phyloP scores from a whole-genome alignment of 2,113 vertebrate genomes.

The Platysteira castanea region DNA sequence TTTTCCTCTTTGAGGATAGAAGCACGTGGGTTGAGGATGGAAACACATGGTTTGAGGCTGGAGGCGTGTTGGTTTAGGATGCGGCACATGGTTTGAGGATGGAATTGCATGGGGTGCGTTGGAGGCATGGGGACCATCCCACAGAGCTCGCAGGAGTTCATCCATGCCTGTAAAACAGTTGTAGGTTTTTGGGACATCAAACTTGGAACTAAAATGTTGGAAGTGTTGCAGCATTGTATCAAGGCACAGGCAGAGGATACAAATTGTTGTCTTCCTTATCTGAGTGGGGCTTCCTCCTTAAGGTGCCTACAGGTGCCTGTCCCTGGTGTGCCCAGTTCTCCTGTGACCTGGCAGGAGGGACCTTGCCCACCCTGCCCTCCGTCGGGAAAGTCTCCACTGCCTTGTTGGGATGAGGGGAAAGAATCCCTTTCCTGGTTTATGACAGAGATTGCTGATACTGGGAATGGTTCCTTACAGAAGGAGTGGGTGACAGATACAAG shows the following conservation, averaged over 20 bases:
- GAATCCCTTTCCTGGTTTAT: neutral
- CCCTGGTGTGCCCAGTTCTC: neutral
- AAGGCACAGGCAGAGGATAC: rapidly evolving
- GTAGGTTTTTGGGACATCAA: neutral
- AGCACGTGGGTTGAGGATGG: neutral
- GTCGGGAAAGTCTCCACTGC: neutral
- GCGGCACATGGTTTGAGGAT: neutral
- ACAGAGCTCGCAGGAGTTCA: neutral
- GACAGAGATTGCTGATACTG: neutral
- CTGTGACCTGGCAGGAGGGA: neutral
- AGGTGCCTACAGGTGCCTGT: rapidly evolving
- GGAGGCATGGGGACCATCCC: neutral
- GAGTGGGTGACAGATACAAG: conserved; percentile 10
- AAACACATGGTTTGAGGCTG: neutral
- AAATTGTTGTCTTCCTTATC: neutral
- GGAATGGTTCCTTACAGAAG: neutral
- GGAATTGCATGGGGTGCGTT: neutral
- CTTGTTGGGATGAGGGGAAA: neutral
- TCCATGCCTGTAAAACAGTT: neutral
- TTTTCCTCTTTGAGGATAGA: neutral
- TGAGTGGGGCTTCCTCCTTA: neutral
- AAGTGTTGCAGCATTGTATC: neutral
- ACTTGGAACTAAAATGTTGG: neutral
- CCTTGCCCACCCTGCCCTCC: neutral
- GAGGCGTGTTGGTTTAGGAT: neutral